phyloP scores from a whole-genome alignment of 2,797 vertebrate genomes.

The Morelia viridis region DNA sequence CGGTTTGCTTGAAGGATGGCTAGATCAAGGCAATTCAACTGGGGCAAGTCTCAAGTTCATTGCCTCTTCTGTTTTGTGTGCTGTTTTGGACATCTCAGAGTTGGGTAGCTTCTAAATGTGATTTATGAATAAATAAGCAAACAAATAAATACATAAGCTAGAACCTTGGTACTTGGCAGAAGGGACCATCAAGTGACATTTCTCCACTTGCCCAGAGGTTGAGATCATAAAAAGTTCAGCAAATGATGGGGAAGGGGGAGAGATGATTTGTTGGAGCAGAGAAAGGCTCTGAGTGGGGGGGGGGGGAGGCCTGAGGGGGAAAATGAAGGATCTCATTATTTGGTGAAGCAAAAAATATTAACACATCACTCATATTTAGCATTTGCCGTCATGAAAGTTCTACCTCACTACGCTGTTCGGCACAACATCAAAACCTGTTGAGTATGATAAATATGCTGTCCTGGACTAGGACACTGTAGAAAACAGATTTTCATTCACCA shows the following conservation, averaged over 20 bases:
- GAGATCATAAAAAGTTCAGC: background rate
- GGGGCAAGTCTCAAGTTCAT: background rate
- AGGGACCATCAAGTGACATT: background rate
- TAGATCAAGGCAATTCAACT: no score
- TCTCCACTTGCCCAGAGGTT: background rate
- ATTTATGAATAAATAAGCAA: background rate
- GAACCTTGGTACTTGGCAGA: background rate
- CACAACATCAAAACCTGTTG: background rate
- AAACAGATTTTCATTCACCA: constrained; percentile 3
- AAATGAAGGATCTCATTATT: constrained; percentile 18
- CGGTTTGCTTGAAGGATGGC: no score
- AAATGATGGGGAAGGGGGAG: background rate
- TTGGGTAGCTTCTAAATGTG: background rate
- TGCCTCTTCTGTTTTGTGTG: background rate
- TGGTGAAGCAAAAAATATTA: constrained; percentile 31
- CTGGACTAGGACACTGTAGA: background rate
- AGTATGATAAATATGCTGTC: constrained; percentile 14
- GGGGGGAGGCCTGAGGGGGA: background rate
- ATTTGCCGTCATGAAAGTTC: constrained; percentile 14
- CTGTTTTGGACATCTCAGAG: background rate
- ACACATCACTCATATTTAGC: constrained; percentile 35
- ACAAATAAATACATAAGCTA: background rate
- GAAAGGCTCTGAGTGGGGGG: background rate
- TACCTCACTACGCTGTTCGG: background rate
- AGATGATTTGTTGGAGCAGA: background rate